phyloP scores from a whole-genome alignment of 2,888 invertebrate species.

The Agrenia bidenticulata region DNA sequence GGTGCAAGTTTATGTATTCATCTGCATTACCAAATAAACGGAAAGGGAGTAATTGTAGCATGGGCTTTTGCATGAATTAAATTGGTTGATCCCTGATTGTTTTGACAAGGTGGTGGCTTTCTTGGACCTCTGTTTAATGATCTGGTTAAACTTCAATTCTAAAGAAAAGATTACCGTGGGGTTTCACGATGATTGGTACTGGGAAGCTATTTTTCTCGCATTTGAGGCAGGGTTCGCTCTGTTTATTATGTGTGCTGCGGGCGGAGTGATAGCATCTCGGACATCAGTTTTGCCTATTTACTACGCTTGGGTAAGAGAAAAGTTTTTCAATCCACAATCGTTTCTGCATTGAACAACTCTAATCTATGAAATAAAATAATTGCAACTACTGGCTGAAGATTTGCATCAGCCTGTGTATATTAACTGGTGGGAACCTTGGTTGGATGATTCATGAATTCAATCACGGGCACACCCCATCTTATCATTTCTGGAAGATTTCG shows the following conservation, averaged over 20 bases:
- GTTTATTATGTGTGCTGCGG: slow-evolving; percentile 1
- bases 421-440: neutral
- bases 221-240: neutral
- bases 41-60: no score
- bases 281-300: neutral
- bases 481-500: neutral
- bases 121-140: neutral
- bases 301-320: neutral
- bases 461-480: neutral
- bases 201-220: neutral
- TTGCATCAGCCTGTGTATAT: neutral
- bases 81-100: no score
- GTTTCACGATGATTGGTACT: neutral
- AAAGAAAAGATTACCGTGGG: neutral
- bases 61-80: no score
- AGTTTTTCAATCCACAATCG: neutral
- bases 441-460: neutral
- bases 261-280: neutral
- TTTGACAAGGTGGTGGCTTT: neutral
- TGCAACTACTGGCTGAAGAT: neutral
- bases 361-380: no score
- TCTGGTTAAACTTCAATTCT: neutral
- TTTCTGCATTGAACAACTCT: neutral
- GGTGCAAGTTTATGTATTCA: no score
- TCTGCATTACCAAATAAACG: no score